Evolutionary conservation across 2,797 vertebrate species (phyloP).

Genomic region (Acanthis flammea): DNA sequence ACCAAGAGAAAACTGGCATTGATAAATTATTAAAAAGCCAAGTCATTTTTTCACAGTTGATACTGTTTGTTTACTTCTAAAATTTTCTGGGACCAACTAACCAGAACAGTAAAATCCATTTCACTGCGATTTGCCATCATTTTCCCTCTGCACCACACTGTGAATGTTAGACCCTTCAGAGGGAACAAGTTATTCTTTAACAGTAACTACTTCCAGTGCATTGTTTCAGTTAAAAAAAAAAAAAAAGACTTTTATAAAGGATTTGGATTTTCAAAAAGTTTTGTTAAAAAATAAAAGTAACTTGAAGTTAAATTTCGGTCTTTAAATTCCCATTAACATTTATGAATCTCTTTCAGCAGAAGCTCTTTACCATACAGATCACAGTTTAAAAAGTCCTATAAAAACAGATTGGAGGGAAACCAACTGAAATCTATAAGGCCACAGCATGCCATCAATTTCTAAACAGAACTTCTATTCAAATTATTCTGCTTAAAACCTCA

Average conservation of each 20-base stretch:
- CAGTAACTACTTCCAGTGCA: not conserved
- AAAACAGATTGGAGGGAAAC: conserved; percentile 36
- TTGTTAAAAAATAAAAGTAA: not conserved
- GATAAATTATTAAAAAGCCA: not conserved
- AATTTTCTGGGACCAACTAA: not conserved
- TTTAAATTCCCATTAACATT: conserved; percentile 6
- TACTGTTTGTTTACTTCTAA: not conserved
- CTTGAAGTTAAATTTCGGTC: not conserved
- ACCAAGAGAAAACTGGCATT: not conserved
- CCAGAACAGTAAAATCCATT: not conserved
- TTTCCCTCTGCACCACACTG: not conserved
- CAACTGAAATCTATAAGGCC: conserved; percentile 2
- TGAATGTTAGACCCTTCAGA: not conserved
- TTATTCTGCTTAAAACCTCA: conserved; percentile 27
- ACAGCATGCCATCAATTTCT: conserved; percentile 42
- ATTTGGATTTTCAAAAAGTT: conserved; percentile 9
- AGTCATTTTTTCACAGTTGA: not conserved
- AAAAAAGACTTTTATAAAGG: not conserved
- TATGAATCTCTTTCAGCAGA: not conserved
- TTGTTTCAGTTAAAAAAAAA: not conserved
- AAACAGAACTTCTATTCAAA: conserved; percentile 43
- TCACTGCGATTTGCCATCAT: not conserved
- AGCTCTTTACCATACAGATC: not conserved
- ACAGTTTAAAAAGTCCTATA: not conserved
- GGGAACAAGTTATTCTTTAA: not conserved